phyloP scores from a whole-genome alignment of 2,888 invertebrate genomes.

The Pheosia gnoma region DNA sequence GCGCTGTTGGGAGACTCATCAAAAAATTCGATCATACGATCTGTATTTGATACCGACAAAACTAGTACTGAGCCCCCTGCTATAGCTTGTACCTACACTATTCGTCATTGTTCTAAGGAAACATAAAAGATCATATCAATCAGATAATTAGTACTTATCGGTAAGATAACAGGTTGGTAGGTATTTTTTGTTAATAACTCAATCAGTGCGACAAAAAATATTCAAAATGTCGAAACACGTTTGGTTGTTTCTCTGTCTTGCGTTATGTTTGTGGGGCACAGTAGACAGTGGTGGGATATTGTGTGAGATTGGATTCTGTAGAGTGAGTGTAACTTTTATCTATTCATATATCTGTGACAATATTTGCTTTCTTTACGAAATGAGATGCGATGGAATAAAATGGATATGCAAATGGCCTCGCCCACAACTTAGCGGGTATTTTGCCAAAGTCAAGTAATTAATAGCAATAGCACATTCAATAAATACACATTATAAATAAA shows the following conservation, averaged over 20 bases:
- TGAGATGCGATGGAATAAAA: too few species aligned
- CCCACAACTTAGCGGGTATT: too few species aligned
- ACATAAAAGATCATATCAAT: constrained; percentile 33
- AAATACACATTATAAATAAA: too few species aligned
- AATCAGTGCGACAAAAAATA: constrained; percentile 49
- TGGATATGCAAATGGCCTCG: too few species aligned
- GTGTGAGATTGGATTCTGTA: constrained; percentile 67
- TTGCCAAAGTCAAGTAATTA: too few species aligned
- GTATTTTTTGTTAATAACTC: constrained; percentile 16
- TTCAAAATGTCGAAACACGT: constrained; percentile 54
- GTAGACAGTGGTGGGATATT: constrained; percentile 45
- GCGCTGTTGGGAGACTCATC: too few species aligned
- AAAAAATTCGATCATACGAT: too few species aligned
- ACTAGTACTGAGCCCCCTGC: too few species aligned
- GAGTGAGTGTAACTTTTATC: constrained; percentile 53
- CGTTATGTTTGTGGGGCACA: constrained; percentile 39
- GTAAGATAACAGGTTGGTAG: constrained; percentile 18
- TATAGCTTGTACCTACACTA: neutral
- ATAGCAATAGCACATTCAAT: too few species aligned
- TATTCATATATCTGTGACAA: neutral
- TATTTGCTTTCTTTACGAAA: too few species aligned
- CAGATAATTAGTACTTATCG: constrained; percentile 33
- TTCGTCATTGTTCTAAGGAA: neutral
- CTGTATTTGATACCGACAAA: too few species aligned
- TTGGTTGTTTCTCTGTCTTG: constrained; percentile 45